A percentile compares a stretch with the other conserved stretches of the same genome.
phyloP scores from a whole-genome alignment of 2,797 vertebrate species.

The Cheirogaleus major region DNA sequence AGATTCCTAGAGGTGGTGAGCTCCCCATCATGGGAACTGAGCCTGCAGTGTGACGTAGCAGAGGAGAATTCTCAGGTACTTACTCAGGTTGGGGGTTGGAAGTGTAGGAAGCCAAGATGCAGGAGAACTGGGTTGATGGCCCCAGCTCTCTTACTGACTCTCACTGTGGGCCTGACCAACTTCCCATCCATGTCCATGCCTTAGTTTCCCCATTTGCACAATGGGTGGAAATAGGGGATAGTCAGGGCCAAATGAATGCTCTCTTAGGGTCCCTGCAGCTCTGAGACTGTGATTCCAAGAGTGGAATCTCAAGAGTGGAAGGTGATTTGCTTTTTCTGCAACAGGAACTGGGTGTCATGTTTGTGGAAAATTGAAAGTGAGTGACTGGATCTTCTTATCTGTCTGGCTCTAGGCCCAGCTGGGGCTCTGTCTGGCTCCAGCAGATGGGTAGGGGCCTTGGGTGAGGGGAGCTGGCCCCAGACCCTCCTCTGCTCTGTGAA shows the following conservation, averaged over 20 bases:
- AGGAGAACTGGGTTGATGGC: neutral
- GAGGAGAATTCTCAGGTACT: neutral
- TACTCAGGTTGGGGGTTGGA: neutral
- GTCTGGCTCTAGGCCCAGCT: conserved; percentile 31
- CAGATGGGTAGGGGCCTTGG: neutral
- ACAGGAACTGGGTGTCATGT: conserved; percentile 29
- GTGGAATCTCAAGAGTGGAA: conserved; percentile 13
- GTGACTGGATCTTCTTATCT: conserved; percentile 51
- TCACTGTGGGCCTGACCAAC: neutral
- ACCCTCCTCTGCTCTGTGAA: neutral
- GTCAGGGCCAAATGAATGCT: neutral
- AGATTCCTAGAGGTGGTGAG: neutral
- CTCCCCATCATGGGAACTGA: neutral
- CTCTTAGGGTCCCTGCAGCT: neutral
- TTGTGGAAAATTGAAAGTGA: conserved; percentile 52
- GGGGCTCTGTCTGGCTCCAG: conserved; percentile 8
- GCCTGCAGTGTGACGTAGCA: neutral
- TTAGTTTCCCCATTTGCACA: neutral
- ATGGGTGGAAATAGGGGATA: neutral
- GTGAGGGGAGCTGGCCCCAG: neutral
- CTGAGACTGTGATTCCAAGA: neutral
- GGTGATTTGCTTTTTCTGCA: conserved; percentile 47
- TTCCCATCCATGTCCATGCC: neutral
- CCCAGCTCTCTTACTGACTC: neutral
- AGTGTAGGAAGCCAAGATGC: neutral